Conservation (phyloP, 2,888 invertebrate species). For the Dryadula phaetusa region DNA sequence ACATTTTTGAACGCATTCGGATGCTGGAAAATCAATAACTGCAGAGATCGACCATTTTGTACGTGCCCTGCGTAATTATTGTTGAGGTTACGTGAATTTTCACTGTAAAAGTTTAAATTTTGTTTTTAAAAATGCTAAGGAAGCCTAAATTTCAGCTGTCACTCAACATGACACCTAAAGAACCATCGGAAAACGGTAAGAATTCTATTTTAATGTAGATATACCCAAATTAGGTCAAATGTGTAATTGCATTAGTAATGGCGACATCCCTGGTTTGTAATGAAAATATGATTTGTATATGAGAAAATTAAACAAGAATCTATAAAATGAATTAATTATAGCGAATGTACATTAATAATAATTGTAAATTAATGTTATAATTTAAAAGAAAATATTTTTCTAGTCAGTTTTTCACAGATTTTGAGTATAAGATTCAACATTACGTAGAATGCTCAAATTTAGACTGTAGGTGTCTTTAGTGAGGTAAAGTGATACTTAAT, state of each 20-base stretch:
- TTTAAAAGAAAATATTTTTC: no score
- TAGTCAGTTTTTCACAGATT: no score
- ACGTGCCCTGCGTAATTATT: not conserved
- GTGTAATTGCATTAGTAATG: not conserved
- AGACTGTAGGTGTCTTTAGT: no score
- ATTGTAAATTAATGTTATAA: no score
- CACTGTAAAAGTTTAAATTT: not conserved
- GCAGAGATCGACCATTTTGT: not conserved
- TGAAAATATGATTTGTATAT: not conserved
- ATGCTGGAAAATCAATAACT: conserved; percentile 7
- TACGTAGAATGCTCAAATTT: no score
- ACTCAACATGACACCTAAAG: not conserved
- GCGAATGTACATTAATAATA: no score
- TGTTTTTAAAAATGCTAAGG: not conserved
- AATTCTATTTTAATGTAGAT: not conserved
- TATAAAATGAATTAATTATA: no score
- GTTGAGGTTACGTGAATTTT: not conserved
- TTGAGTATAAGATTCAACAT: no score
- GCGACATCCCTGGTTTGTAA: not conserved
- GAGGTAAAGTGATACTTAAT: no score
- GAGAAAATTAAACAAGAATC: no score
- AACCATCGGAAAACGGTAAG: not conserved
- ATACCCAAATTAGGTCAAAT: not conserved
- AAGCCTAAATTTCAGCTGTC: not conserved
- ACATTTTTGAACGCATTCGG: not conserved